Percentiles rank a stretch among this genome's conserved stretches.
Conservation (phyloP, 2,113 vertebrate species). For the Orycteropus afer region DNA sequence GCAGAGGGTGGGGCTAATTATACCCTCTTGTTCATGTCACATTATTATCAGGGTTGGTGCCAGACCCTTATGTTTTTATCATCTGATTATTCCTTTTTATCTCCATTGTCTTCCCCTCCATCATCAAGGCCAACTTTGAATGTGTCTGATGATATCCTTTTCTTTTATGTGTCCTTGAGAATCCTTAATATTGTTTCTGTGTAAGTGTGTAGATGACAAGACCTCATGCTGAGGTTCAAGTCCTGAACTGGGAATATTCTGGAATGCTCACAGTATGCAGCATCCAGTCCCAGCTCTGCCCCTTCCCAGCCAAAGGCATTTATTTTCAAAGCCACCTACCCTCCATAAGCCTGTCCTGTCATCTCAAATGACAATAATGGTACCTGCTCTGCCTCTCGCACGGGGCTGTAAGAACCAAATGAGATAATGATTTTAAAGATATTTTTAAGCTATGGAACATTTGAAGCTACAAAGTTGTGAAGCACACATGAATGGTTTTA, state of each 20-base stretch:
- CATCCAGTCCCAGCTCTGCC: too few relatives aligned
- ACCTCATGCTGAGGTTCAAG: rapidly evolving
- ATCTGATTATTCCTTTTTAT: not conserved
- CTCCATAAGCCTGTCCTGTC: not conserved
- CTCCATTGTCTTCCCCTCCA: not conserved
- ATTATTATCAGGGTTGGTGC: not conserved
- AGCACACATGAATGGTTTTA: not conserved
- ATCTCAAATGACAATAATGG: not conserved
- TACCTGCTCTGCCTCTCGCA: not conserved
- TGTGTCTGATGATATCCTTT: not conserved
- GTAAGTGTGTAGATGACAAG: not conserved
- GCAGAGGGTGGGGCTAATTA: not conserved
- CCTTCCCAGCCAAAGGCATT: not conserved
- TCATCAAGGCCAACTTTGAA: not conserved
- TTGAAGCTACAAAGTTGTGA: not conserved
- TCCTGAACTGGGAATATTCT: not conserved
- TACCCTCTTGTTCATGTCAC: not conserved
- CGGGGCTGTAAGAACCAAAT: not conserved
- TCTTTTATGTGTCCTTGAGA: not conserved
- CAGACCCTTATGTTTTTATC: not conserved
- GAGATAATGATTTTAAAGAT: not conserved
- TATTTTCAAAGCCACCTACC: not conserved
- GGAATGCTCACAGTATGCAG: too few relatives aligned
- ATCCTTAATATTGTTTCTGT: not conserved
- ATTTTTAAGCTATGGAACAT: not conserved